Percentiles rank a stretch among this genome's conserved stretches.
These are phyloP conservation scores for Macropus fuliginosus DNA, from an alignment of 2,797 vertebrate genomes.

Conservation along the genomic window DNA sequence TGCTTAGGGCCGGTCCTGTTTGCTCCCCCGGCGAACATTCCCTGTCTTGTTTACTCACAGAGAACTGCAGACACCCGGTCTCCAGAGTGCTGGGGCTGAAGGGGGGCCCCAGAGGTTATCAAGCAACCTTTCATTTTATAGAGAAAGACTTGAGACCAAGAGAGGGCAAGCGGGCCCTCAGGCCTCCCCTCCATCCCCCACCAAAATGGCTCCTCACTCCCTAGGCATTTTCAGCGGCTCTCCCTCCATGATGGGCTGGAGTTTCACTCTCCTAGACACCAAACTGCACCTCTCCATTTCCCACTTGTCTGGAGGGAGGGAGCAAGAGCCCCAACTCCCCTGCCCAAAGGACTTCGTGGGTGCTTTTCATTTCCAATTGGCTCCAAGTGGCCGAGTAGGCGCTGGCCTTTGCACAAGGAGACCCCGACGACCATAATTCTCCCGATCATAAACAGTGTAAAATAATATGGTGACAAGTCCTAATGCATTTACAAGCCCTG, in stretches of 20 bases:
- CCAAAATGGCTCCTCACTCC: not conserved
- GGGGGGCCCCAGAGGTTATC: not conserved
- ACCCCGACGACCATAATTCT: conserved; percentile 86
- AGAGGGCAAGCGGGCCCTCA: not conserved
- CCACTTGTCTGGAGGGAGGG: not conserved
- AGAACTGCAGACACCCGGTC: rapidly evolving
- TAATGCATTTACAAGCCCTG: conserved; percentile 90
- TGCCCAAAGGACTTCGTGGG: too few species aligned
- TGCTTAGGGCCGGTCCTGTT: rapidly evolving
- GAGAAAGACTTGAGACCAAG: too few species aligned
- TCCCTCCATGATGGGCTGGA: not conserved
- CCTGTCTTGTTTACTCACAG: too few species aligned
- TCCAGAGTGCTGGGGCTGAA: not conserved
- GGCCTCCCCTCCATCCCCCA: too few species aligned
- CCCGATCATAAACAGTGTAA: conserved; percentile 89
- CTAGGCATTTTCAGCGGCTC: not conserved
- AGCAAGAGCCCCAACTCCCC: not conserved
- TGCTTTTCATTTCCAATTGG: conserved; percentile 57
- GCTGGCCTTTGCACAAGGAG: conserved; percentile 83
- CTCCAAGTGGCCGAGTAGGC: conserved; percentile 78
- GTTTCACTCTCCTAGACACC: not conserved
- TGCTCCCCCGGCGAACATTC: not conserved
- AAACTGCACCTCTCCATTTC: not conserved
- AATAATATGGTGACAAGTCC: conserved; percentile 90
- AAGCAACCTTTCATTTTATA: too few species aligned